These are phyloP conservation scores for Sebastes taczanowskii DNA, from an alignment of 2,797 vertebrate genomes.

Conservation along the genomic window DNA sequence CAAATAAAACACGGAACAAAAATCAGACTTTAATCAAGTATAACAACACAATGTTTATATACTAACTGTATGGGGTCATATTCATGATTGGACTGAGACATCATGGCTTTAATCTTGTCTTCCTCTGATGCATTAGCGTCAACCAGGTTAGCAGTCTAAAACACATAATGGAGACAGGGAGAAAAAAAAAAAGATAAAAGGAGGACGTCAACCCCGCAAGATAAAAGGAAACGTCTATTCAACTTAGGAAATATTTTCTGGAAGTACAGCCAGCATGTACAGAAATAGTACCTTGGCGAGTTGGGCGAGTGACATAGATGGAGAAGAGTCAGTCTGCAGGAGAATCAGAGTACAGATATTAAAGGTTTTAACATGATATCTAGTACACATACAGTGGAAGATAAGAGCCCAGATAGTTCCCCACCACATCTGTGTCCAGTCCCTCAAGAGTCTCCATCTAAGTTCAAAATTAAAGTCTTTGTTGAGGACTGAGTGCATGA, in stretches of 20 bases:
- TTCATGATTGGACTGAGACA: conserved; percentile 98
- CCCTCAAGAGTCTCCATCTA: conserved; percentile 6
- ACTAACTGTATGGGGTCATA: conserved; percentile 99
- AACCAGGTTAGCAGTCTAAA: conserved; percentile 98
- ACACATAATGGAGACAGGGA: background rate
- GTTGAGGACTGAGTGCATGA: background rate
- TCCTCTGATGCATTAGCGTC: conserved; percentile 99
- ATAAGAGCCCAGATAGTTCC: conserved; percentile 53
- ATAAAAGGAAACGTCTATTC: background rate
- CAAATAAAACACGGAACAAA: background rate
- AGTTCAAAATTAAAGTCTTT: conserved; percentile 6
- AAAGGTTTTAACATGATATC: conserved; percentile 55
- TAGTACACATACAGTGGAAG: conserved; percentile 50
- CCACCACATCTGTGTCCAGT: conserved; percentile 61
- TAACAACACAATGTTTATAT: background rate
- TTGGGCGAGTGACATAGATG: conserved; percentile 79
- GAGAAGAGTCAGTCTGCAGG: conserved; percentile 82
- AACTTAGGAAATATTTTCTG: background rate
- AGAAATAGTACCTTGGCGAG: conserved; percentile 75
- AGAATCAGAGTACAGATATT: conserved; percentile 79
- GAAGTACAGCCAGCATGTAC: background rate
- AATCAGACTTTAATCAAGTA: background rate
- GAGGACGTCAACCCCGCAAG: background rate
- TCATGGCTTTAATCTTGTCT: conserved; percentile 99
- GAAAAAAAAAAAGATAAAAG: background rate